Evolutionary conservation across 2,113 vertebrate genomes (phyloP).

Genomic region (Murina feae): DNA sequence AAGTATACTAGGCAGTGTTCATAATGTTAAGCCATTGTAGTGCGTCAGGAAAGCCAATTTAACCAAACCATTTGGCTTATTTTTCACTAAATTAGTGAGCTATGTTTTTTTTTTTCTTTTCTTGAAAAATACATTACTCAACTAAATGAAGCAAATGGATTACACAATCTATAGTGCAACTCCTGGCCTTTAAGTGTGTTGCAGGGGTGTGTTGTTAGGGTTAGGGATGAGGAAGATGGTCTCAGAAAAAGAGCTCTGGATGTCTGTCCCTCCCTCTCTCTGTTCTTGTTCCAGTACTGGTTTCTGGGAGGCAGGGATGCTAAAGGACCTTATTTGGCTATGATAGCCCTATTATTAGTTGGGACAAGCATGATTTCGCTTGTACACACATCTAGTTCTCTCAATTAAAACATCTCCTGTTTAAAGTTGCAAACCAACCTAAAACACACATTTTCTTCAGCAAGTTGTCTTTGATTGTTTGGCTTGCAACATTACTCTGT

Average conservation of each 20-base stretch:
- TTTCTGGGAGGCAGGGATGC: neutral
- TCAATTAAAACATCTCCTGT: slow-evolving; percentile 19
- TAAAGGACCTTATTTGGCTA: neutral
- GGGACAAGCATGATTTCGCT: slow-evolving; percentile 3
- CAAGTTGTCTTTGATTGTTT: slow-evolving; percentile 67
- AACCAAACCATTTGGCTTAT: neutral
- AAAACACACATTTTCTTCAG: slow-evolving; percentile 44
- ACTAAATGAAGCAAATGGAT: neutral
- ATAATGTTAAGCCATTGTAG: neutral
- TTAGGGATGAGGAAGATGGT: neutral
- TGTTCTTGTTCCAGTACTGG: neutral
- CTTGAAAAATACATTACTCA: neutral
- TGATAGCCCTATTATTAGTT: neutral
- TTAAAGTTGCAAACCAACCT: neutral
- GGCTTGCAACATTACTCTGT: slow-evolving; percentile 64
- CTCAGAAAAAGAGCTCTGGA: neutral
- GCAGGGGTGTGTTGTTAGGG: neutral
- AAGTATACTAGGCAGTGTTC: neutral
- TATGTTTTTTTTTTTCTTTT: neutral
- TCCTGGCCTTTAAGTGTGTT: neutral
- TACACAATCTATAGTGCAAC: neutral
- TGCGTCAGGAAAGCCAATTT: neutral
- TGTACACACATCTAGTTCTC: neutral
- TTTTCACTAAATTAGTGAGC: neutral
- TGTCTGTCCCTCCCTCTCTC: neutral